Percentiles rank a stretch among this genome's conserved stretches.
Conservation (phyloP, 1,140 invertebrate species). For the Delia radicum region DNA sequence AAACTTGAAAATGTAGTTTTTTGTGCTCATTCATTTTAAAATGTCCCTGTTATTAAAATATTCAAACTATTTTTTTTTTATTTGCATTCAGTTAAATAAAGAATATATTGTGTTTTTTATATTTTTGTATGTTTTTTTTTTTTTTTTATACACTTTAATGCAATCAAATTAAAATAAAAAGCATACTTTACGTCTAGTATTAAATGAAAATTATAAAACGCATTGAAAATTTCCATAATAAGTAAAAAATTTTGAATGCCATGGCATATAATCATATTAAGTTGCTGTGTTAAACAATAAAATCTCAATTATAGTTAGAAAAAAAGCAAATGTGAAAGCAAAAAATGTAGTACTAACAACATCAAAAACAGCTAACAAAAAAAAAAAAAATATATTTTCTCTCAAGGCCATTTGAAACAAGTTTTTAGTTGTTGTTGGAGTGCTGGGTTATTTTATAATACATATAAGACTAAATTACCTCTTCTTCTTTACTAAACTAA, state of each 20-base stretch:
- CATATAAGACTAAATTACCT: neutral
- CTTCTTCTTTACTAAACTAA: neutral
- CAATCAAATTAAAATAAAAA: too few relatives aligned
- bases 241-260: neutral
- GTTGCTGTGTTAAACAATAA: neutral
- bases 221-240: neutral
- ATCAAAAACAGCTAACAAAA: neutral
- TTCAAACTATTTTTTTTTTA: too few relatives aligned
- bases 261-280: neutral
- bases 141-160: too few relatives aligned
- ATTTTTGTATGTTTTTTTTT: too few relatives aligned
- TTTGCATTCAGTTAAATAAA: too few relatives aligned
- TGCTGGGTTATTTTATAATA: neutral
- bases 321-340: neutral
- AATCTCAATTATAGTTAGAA: neutral
- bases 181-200: too few relatives aligned
- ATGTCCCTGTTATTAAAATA: too few relatives aligned
- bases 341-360: neutral
- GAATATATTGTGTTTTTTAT: too few relatives aligned
- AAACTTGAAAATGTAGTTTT: too few relatives aligned
- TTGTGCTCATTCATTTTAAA: too few relatives aligned
- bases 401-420: neutral
- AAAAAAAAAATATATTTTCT: too few relatives aligned
- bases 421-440: neutral
- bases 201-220: neutral